Base-by-base conservation (phyloP, 2,888 invertebrate species). In the Alloscopus bannaensis region DNA sequence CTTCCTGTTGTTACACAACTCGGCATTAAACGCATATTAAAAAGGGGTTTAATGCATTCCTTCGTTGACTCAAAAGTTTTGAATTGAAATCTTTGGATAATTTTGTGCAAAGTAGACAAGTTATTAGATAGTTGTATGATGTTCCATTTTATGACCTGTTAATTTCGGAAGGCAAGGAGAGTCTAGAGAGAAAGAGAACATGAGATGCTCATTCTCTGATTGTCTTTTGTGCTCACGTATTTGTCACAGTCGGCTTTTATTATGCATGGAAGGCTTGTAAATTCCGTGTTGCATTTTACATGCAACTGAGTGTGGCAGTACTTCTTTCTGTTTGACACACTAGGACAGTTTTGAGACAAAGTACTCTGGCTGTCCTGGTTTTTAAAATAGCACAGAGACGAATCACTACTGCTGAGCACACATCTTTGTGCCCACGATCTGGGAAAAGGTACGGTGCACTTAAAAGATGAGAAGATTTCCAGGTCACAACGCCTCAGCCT, bases 91-190 rank as follows among this genome's bases (percentile, higher is more conserved):
- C 59, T 76, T 68, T 29, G 28, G 59, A 68, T 68, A 68, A 68
- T 76, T 76, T 76, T 76, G 68, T 68, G 60, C 76, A 65, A 73
- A 73, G 73, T 73, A 65, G 73, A 73, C 68, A 76, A 76, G 68
- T 76, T 68, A 76, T 76, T 72, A 72, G 40, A 52, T 60, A 71
- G 60, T 60, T 60, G 55, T 28, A 62, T 72, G 47, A 64, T 75
- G 36, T 65, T 75, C 50, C 52, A 68, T 68, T 75, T 75, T 57
- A 77, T 64, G 66, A 69, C 60, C 77, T 68, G 77, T 70, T 77
- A 77, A 77, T 77, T 77, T 77, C 70, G 55, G 64, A 64, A 77
- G n/a, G n/a, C n/a, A n/a, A n/a, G n/a, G n/a, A n/a, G n/a, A n/a
- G n/a, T n/a, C n/a, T n/a, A n/a, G n/a, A n/a, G n/a, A n/a, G n/a